phyloP scores from a whole-genome alignment of 2,113 vertebrate species.

The Mystacornis crossleyi region DNA sequence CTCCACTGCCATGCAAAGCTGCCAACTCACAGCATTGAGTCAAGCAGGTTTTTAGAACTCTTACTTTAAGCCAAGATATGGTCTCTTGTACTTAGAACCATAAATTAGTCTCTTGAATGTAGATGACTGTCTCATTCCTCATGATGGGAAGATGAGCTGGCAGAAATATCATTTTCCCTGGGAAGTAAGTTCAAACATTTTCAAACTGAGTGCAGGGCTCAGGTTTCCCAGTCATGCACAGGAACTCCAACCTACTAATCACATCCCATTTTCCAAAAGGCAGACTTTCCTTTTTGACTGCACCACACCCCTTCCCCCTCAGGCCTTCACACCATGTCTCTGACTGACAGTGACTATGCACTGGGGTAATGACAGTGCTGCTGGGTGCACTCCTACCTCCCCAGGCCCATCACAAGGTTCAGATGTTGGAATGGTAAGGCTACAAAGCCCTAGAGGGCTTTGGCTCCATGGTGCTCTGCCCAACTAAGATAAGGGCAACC shows the following conservation, averaged over 20 bases:
- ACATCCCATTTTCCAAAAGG: neutral
- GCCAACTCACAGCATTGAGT: neutral
- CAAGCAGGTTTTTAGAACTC: neutral
- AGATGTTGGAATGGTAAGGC: neutral
- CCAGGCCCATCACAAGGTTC: neutral
- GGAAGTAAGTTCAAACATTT: slow-evolving; percentile 3
- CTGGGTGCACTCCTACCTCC: neutral
- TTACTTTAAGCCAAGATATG: neutral
- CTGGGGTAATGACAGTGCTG: neutral
- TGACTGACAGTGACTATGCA: neutral
- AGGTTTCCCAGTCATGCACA: neutral
- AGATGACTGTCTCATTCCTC: neutral
- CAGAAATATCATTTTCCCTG: neutral
- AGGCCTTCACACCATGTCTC: neutral
- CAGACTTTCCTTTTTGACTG: neutral
- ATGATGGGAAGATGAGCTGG: neutral
- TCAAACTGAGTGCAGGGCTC: neutral
- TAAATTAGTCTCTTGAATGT: neutral
- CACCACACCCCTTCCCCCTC: neutral
- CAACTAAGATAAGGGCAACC: neutral
- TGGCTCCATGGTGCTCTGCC: rapidly evolving
- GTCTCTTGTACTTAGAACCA: neutral
- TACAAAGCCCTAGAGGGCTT: neutral
- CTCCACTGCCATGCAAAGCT: neutral
- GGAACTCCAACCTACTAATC: neutral